phyloP scores from a whole-genome alignment of 1,140 invertebrate genomes.

The Pseudomyrmex dendroicus region DNA sequence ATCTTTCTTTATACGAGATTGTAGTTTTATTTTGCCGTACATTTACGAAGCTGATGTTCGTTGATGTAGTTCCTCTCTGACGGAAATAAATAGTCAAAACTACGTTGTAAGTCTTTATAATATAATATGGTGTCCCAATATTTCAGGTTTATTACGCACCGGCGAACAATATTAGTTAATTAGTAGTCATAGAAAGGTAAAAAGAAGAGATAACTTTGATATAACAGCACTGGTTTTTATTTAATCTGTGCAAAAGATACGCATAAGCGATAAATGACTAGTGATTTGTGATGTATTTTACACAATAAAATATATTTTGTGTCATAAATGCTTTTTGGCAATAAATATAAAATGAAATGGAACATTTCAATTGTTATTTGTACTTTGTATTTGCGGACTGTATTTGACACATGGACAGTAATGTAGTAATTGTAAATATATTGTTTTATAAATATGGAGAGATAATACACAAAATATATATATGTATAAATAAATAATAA shows the following conservation, averaged over 20 bases:
- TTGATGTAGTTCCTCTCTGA: constrained; percentile 36
- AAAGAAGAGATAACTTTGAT: not conserved
- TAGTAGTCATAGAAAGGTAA: constrained; percentile 20
- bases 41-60: constrained; percentile 14
- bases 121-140: too few relatives aligned
- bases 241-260: not conserved
- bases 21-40: constrained; percentile 57
- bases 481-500: constrained; percentile 11
- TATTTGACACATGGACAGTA: not conserved
- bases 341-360: constrained; percentile 14
- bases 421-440: constrained; percentile 1
- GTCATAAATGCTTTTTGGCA: not conserved
- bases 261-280: not conserved
- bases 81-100: constrained; percentile 50
- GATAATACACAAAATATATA: not conserved
- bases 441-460: not conserved
- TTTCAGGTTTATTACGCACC: too few relatives aligned
- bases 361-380: constrained; percentile 38
- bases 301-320: constrained; percentile 8
- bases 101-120: not conserved
- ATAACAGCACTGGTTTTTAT: constrained; percentile 5
- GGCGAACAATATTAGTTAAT: not conserved
- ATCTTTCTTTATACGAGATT: constrained; percentile 1
- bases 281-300: constrained; percentile 34
- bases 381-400: constrained; percentile 20